These are phyloP conservation scores for Fringilla coelebs DNA, from an alignment of 2,797 vertebrate species.

Conservation along the genomic window DNA sequence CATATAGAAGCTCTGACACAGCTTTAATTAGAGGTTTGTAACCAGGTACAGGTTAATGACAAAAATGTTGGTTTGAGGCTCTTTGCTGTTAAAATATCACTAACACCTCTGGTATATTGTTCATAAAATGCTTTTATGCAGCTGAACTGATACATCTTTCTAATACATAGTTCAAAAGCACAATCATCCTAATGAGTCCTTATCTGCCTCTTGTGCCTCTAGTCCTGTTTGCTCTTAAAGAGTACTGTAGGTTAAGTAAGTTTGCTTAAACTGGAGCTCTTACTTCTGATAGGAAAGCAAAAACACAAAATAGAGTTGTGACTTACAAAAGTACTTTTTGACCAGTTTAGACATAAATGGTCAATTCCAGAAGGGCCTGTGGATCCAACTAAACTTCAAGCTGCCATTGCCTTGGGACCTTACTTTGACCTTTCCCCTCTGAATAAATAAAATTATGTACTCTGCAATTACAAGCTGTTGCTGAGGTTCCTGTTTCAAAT, in stretches of 20 bases:
- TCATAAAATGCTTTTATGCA: neutral
- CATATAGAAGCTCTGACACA: conserved; percentile 49
- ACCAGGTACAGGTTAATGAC: conserved; percentile 28
- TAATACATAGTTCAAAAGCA: neutral
- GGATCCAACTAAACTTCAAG: neutral
- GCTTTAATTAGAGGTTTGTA: conserved; percentile 57
- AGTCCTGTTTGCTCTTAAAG: neutral
- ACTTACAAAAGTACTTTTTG: neutral
- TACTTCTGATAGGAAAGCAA: neutral
- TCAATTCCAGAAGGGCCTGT: neutral
- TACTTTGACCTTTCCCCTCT: neutral
- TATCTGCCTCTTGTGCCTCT: neutral
- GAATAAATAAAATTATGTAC: neutral
- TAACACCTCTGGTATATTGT: neutral
- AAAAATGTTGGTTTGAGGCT: conserved; percentile 54
- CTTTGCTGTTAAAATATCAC: conserved; percentile 8
- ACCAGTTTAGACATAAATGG: neutral
- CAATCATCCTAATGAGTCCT: neutral
- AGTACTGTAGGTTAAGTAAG: neutral
- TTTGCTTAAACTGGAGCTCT: neutral
- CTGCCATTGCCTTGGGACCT: neutral
- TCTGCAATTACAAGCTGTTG: neutral
- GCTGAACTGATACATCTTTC: neutral
- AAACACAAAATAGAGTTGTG: neutral
- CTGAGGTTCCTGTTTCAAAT: neutral